Evolutionary conservation across 1,140 invertebrate species (phyloP), one percentile per base, ranked within the genome.

Genomic region (Oryctes rhinoceros): DNA sequence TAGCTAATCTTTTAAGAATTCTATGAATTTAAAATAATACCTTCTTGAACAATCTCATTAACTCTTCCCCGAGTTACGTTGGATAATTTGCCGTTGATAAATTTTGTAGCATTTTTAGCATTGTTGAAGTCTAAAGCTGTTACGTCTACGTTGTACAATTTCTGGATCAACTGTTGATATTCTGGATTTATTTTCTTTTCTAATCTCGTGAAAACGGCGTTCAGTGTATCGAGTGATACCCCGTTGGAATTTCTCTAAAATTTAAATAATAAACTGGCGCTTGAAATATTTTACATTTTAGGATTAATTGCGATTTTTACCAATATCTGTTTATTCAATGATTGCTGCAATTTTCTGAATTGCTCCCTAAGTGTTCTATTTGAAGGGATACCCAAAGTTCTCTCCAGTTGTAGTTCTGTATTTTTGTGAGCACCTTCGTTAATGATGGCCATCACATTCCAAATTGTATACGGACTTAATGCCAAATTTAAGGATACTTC

Each of bases 51-150:
- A 4, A 95, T 86, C n/a, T 91, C 88, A 0, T 89, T 88, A 79
- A 97, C 95, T 53, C 91, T 90, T 3, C 92, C 91, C 15, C 89
- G 88, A 0, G 96, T 96, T 5, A 88, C 86, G 20, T 88, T 84
- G 15, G 89, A 88, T 11, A 95, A 90, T 86, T 91, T 93, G 11
- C 88, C 81, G 84, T 96, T 96, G 18, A 97, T 93, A 6, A 81
- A 75, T 6, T 87, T 80, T 0, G 89, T 86, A 7, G 91, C 86
- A 59, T 71, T 44, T 0, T 88, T 82, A 6, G 83, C 77, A 49
- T 91, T 86, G 4, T 83, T 84, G 81, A 96, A 95, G 82, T 95
- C 89, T 0, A 93, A 83, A 6, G 87, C 80, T 15, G 89, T 82
- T 0, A 94, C 85, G 65, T 91, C 88, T 4, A 91, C 90, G 6